These are phyloP conservation scores for Streptopelia turtur DNA, from an alignment of 2,797 vertebrate genomes.

Conservation along the genomic window DNA sequence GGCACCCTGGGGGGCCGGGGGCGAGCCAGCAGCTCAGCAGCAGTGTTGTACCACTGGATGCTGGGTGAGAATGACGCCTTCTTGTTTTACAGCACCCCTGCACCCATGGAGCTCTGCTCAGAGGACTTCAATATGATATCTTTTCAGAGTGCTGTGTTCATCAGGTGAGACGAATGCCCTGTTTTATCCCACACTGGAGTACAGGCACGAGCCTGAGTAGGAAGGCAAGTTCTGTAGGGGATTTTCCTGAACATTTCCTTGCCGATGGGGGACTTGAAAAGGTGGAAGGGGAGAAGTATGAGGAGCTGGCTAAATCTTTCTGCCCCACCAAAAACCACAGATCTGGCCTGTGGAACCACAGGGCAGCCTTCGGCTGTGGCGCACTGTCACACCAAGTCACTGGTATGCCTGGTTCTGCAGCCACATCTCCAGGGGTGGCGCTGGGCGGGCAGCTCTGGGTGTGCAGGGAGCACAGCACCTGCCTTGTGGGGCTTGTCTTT, in stretches of 20 bases:
- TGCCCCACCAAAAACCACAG: neutral
- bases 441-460: neutral
- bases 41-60: too few species aligned
- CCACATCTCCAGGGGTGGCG: neutral
- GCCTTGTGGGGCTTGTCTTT: fast-evolving
- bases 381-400: neutral
- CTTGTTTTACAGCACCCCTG: too few species aligned
- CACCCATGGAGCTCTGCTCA: too few species aligned
- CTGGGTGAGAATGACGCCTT: too few species aligned
- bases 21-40: too few species aligned
- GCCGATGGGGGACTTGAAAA: neutral
- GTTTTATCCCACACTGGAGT: too few species aligned
- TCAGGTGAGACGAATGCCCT: too few species aligned
- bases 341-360: neutral
- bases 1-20: neutral
- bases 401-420: neutral
- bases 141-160: too few species aligned
- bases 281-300: neutral
- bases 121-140: too few species aligned
- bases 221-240: too few species aligned
- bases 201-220: too few species aligned
- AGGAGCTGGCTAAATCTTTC: neutral
- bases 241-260: too few species aligned
- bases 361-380: neutral
- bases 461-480: fast-evolving